Base-by-base conservation (phyloP, 2,888 invertebrate species). In the Drosophila planitibia region DNA sequence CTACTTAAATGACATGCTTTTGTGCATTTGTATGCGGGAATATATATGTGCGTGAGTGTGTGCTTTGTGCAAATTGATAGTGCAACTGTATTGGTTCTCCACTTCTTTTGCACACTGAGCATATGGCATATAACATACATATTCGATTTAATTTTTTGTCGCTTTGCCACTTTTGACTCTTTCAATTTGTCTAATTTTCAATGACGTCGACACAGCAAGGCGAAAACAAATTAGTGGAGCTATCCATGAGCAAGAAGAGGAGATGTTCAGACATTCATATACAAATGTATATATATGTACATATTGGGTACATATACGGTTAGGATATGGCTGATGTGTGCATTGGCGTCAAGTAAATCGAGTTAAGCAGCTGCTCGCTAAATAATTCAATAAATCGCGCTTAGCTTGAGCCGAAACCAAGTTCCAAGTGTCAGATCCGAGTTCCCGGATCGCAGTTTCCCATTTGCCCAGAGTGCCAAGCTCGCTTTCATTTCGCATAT, bases 281-380 rank as follows among this genome's bases (percentile, higher is more conserved):
- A 25, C 2, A 6, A 52, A 37, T 25, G 14, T 32, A 6, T 35
- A 19, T 19, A 10, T 30, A 19, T 19, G 6, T 30, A 49, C 4
- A 19, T 14, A 53, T 71, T 71, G 72, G 52, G 4, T 35, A 35
- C 14, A 35, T 57, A 72, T 52, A 57, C 39, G 41, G 22, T 55
- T 33, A 7, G 33, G 44, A 55, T 55, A 32, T 63, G 57, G 57
- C 16, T 66, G 67, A 76, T 70, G 70, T 70, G 85, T 66, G 69
- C 55, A 64, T 51, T 76, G 77, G 69, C 78, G 72, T 72, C 70
- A 65, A 53, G 73, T 74, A 89, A 90, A 87, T 87, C 84, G 91
- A 87, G 91, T 87, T 90, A 90, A 90, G 63, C 87, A 90, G 87
- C 91, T 82, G 90, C 89, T 87, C 69, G 84, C 82, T 76, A 86